Evolutionary conservation across 2,888 invertebrate species (phyloP).

Genomic region (Creontiades dilutus): DNA sequence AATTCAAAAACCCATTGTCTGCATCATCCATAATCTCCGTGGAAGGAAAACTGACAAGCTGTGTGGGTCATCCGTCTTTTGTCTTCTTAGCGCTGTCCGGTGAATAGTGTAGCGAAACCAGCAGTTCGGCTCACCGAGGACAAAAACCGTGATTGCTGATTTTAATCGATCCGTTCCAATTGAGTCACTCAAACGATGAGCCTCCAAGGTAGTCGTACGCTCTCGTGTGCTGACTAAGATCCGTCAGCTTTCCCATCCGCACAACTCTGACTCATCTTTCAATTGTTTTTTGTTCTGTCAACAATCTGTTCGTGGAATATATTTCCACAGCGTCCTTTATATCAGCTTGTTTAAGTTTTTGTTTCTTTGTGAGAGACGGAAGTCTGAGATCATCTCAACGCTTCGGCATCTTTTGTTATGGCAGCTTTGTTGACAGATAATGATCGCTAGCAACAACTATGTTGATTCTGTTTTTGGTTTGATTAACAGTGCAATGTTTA

Average conservation of each 20-base stretch:
- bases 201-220: neutral
- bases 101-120: too few relatives aligned
- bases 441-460: neutral
- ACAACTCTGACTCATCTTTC: neutral
- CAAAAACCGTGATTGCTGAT: conserved; percentile 5
- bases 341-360: neutral
- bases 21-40: neutral
- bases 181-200: conserved; percentile 7
- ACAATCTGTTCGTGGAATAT: conserved; percentile 2
- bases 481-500: too few relatives aligned
- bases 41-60: neutral
- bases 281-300: neutral
- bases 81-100: neutral
- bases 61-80: neutral
- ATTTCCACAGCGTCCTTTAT: neutral
- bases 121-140: neutral
- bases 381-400: too few relatives aligned
- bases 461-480: neutral
- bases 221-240: conserved; percentile 26
- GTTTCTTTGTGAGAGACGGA: too few relatives aligned
- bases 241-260: neutral
- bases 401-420: too few relatives aligned
- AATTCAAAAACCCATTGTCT: neutral
- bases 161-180: conserved; percentile 20
- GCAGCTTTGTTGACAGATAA: neutral